These are phyloP conservation scores for Maniola hyperantus DNA, from an alignment of 2,888 invertebrate species.

Conservation along the genomic window DNA sequence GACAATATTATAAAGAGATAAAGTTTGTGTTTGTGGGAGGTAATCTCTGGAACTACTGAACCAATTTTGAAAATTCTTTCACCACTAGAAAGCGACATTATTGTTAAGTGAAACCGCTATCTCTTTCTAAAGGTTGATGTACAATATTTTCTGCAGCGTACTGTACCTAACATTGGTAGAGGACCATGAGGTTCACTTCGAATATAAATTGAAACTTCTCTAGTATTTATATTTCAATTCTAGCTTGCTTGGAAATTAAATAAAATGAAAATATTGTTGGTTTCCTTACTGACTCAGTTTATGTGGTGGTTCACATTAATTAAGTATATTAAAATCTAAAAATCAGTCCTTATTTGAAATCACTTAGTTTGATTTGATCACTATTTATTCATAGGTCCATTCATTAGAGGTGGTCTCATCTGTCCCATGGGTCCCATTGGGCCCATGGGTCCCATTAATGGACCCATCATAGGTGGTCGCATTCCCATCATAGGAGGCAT, in stretches of 20 bases:
- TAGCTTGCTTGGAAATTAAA: not conserved
- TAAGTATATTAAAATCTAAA: constrained; percentile 3
- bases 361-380: constrained; percentile 14
- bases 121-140: no score
- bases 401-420: constrained; percentile 88
- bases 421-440: constrained; percentile 87
- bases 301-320: not conserved
- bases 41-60: no score
- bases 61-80: no score
- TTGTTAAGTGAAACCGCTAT: no score
- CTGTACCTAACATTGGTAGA: no score
- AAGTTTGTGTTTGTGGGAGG: no score
- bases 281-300: not conserved
- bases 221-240: no score
- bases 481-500: constrained; percentile 90
- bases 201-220: no score
- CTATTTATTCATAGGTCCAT: constrained; percentile 85
- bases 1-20: no score
- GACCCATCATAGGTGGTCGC: constrained; percentile 87
- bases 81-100: no score
- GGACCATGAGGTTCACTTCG: no score
- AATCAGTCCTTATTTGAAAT: constrained; percentile 23
- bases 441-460: constrained; percentile 81
- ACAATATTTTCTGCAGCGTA: no score
- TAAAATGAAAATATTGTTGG: not conserved